Evolutionary conservation across 2,888 invertebrate genomes (phyloP).

Genomic region (Volucella bombylans): DNA sequence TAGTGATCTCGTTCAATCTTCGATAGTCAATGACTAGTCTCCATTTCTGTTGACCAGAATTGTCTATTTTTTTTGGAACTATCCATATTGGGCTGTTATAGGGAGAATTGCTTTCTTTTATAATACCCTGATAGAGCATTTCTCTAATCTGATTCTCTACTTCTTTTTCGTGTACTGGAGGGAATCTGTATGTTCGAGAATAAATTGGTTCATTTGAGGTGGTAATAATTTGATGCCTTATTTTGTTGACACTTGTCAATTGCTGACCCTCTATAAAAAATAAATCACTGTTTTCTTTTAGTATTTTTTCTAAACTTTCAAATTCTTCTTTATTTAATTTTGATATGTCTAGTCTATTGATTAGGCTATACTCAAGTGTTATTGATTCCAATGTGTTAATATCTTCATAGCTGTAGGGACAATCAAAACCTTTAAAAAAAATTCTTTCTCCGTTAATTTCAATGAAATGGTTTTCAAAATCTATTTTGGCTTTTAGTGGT

Average conservation of each 20-base stretch:
- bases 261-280: too few relatives aligned
- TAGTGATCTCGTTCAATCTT: constrained; percentile 34
- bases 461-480: constrained; percentile 20
- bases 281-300: too few relatives aligned
- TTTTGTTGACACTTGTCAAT: too few relatives aligned
- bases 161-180: not conserved
- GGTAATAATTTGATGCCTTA: too few relatives aligned
- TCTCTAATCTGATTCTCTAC: constrained; percentile 33
- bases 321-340: too few relatives aligned
- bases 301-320: too few relatives aligned
- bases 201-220: not conserved
- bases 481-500: constrained; percentile 17
- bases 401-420: too few relatives aligned
- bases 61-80: constrained; percentile 53
- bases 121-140: constrained; percentile 51
- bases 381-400: too few relatives aligned
- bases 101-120: constrained; percentile 48
- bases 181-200: too few relatives aligned
- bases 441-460: not conserved
- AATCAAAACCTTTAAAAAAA: too few relatives aligned
- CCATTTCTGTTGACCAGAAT: constrained; percentile 53
- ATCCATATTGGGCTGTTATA: constrained; percentile 56
- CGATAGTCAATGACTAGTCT: constrained; percentile 31
- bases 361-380: not conserved
- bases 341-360: too few relatives aligned